Conservation (phyloP, 2,113 vertebrate species). For the Scomber colias region DNA sequence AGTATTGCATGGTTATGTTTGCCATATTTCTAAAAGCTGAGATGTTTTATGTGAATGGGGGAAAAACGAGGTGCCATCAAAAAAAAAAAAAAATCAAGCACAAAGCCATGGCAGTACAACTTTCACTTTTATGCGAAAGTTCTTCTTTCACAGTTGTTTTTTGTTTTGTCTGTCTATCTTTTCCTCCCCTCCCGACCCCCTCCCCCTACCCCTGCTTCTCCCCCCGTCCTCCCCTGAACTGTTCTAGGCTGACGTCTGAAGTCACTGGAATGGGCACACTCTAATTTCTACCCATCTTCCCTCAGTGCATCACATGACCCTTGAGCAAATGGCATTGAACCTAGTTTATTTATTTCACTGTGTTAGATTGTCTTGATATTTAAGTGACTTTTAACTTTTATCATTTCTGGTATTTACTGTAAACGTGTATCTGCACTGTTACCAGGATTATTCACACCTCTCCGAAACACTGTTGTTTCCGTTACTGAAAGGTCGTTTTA, state of each 20-base stretch:
- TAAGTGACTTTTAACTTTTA: slow-evolving; percentile 67
- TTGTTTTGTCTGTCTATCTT: slow-evolving; percentile 81
- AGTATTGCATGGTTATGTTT: slow-evolving; percentile 41
- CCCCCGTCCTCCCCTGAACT: slow-evolving; percentile 76
- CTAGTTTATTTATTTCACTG: slow-evolving; percentile 74
- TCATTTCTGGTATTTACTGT: slow-evolving; percentile 72
- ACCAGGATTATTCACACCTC: slow-evolving; percentile 54
- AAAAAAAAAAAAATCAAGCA: neutral
- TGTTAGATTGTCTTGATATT: slow-evolving; percentile 73
- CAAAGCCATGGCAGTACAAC: slow-evolving; percentile 40
- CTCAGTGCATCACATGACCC: slow-evolving; percentile 87
- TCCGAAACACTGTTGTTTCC: slow-evolving; percentile 38
- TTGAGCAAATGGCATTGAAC: slow-evolving; percentile 85
- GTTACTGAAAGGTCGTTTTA: slow-evolving; percentile 67
- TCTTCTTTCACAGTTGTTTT: slow-evolving; percentile 79
- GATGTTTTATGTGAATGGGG: neutral
- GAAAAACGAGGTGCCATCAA: slow-evolving; percentile 19
- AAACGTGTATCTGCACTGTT: slow-evolving; percentile 65
- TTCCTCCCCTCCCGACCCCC: slow-evolving; percentile 1
- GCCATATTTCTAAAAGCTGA: slow-evolving; percentile 30
- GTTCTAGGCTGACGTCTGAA: slow-evolving; percentile 98
- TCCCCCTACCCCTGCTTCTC: slow-evolving; percentile 32
- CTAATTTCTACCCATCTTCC: slow-evolving; percentile 88
- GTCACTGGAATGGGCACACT: slow-evolving; percentile 98
- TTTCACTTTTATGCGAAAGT: slow-evolving; percentile 62